Percentiles rank a stretch among this genome's conserved stretches.
Conservation (phyloP, 2,113 vertebrate genomes). For the Monopterus albus region DNA sequence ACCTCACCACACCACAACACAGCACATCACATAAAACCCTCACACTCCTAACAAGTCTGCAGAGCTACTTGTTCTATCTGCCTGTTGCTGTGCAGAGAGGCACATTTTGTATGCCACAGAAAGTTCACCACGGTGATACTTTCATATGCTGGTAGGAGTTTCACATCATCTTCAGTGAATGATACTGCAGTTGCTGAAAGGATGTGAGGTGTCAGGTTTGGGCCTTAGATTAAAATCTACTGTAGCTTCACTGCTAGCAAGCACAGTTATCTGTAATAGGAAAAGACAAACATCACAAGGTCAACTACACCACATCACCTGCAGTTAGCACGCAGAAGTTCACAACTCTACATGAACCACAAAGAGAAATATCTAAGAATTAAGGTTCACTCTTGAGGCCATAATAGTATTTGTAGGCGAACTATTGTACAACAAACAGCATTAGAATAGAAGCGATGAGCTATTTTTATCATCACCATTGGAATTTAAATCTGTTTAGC, state of each 20-base stretch:
- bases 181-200: conserved; percentile 11
- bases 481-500: conserved; percentile 43
- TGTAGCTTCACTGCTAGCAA: conserved; percentile 15
- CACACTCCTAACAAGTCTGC: conserved; percentile 23
- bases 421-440: conserved; percentile 24
- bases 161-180: conserved; percentile 41
- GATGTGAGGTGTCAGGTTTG: conserved; percentile 1
- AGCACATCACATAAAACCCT: conserved; percentile 57
- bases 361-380: too few relatives aligned
- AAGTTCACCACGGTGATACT: conserved; percentile 1
- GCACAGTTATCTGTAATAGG: conserved; percentile 30
- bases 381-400: too few relatives aligned
- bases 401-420: conserved; percentile 33
- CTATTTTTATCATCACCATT: conserved; percentile 31
- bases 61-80: conserved; percentile 24
- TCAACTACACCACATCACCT: conserved; percentile 40
- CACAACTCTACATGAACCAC: too few relatives aligned
- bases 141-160: conserved; percentile 40
- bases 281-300: too few relatives aligned
- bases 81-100: background rate
- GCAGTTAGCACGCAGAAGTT: conserved; percentile 6
- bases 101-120: background rate
- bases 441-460: conserved; percentile 17
- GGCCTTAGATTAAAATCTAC: conserved; percentile 7
- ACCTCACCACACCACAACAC: conserved; percentile 66